A percentile compares a stretch with the other conserved stretches of the same genome.
phyloP scores from a whole-genome alignment of 2,888 invertebrate genomes.

The Plusia festucae region DNA sequence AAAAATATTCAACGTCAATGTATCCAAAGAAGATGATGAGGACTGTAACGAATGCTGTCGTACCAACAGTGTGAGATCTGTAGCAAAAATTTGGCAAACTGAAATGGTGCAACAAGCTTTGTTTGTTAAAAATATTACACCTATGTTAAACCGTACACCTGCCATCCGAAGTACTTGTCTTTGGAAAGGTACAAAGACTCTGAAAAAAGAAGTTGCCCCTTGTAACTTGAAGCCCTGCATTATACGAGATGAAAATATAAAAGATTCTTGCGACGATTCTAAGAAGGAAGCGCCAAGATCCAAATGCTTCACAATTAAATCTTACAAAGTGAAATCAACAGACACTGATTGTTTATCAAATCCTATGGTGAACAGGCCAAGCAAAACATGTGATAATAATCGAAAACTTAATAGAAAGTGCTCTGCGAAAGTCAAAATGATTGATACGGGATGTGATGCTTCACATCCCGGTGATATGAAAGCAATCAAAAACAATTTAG shows the following conservation, averaged over 20 bases:
- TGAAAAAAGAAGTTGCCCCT: slow-evolving; percentile 13
- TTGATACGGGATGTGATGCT: slow-evolving; percentile 66
- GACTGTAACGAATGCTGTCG: slow-evolving; percentile 48
- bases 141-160: slow-evolving; percentile 49
- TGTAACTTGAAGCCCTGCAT: slow-evolving; percentile 16
- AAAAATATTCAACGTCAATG: slow-evolving; percentile 75
- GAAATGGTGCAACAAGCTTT: slow-evolving; percentile 76
- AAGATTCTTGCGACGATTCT: neutral
- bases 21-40: slow-evolving; percentile 64
- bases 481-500: slow-evolving; percentile 63
- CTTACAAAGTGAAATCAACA: slow-evolving; percentile 38
- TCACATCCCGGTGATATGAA: slow-evolving; percentile 59
- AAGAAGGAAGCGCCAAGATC: slow-evolving; percentile 7
- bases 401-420: slow-evolving; percentile 64
- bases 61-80: slow-evolving; percentile 66
- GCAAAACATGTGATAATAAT: slow-evolving; percentile 16
- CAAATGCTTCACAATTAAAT: slow-evolving; percentile 23
- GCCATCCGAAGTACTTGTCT: slow-evolving; percentile 21
- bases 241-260: too few species aligned
- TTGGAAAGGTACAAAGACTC: slow-evolving; percentile 18
- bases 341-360: slow-evolving; percentile 38
- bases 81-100: slow-evolving; percentile 75
- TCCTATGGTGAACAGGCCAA: slow-evolving; percentile 25
- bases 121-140: slow-evolving; percentile 68
- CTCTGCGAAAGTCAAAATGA: slow-evolving; percentile 61